phyloP scores from a whole-genome alignment of 2,888 invertebrate genomes.

The Aphidoletes aphidimyza region DNA sequence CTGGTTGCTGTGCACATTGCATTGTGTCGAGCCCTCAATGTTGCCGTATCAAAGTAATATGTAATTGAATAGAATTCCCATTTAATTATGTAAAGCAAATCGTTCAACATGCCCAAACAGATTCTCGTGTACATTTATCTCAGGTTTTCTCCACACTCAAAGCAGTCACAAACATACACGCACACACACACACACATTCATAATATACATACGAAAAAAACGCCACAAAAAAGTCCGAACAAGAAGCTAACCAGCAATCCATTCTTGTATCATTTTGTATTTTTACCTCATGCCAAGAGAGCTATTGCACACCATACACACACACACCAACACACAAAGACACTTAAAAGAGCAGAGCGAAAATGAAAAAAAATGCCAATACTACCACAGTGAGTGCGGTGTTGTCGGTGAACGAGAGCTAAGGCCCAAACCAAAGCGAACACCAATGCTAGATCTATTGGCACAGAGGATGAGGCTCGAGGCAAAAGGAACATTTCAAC shows the following conservation, averaged over 20 bases:
- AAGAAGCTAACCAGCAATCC: conserved; percentile 38
- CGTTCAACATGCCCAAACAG: conserved; percentile 46
- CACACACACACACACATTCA: not conserved
- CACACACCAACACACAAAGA: not conserved
- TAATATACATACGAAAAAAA: too few relatives aligned
- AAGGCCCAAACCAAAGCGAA: not conserved
- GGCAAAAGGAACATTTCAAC: not conserved
- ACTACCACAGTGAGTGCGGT: too few relatives aligned
- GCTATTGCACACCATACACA: not conserved
- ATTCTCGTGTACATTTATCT: conserved; percentile 33
- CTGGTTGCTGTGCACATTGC: not conserved
- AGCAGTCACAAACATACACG: not conserved
- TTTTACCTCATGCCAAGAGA: conserved; percentile 1
- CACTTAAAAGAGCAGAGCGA: too few relatives aligned
- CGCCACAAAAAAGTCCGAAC: not conserved
- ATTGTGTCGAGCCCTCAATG: conserved; percentile 2
- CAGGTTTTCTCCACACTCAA: not conserved
- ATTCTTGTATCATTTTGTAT: conserved; percentile 35
- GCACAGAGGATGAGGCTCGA: not conserved
- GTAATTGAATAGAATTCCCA: conserved; percentile 51
- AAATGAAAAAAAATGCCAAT: too few relatives aligned
- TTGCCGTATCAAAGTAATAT: conserved; percentile 46
- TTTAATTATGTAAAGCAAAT: conserved; percentile 51
- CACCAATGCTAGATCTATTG: too few relatives aligned
- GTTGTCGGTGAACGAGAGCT: not conserved